These are phyloP conservation scores for Laupala kohalensis DNA, from an alignment of 1,140 invertebrate species.

Conservation along the genomic window DNA sequence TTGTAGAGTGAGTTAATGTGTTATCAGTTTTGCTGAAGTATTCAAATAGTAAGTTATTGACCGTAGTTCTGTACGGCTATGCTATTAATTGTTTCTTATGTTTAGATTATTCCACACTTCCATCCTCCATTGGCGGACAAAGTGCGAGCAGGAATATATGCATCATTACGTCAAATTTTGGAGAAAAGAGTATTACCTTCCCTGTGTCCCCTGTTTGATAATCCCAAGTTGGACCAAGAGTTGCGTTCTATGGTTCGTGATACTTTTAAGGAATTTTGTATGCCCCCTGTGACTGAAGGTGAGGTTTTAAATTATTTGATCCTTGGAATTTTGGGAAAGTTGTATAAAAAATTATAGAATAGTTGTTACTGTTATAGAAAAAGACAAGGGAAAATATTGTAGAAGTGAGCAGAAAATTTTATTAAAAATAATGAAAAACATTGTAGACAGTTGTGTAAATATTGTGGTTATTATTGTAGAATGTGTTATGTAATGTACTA, in stretches of 20 bases:
- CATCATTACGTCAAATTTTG: constrained; percentile 82
- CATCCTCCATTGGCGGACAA: constrained; percentile 70
- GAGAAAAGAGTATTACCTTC: constrained; percentile 87
- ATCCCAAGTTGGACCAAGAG: constrained; percentile 81
- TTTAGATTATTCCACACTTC: constrained; percentile 83
- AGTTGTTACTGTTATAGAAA: no score
- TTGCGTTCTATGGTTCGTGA: constrained; percentile 72
- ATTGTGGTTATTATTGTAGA: no score
- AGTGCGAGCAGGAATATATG: constrained; percentile 80
- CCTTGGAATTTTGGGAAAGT: no score
- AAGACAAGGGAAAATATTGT: no score
- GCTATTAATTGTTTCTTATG: not conserved
- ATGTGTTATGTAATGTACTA: no score
- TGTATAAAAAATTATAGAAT: no score
- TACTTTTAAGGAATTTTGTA: constrained; percentile 84
- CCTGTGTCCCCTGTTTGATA: constrained; percentile 82
- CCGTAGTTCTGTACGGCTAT: not conserved
- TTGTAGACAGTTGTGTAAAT: no score
- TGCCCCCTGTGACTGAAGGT: constrained; percentile 30
- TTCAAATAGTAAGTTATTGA: not conserved
- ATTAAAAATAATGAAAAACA: no score
- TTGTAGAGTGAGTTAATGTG: constrained; percentile 49
- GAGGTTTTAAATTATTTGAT: no score
- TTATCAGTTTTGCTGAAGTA: not conserved
- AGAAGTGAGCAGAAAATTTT: no score